Evolutionary conservation across 2,113 vertebrate genomes (phyloP), one percentile per base, ranked within the genome.

Genomic region (Egretta garzetta): DNA sequence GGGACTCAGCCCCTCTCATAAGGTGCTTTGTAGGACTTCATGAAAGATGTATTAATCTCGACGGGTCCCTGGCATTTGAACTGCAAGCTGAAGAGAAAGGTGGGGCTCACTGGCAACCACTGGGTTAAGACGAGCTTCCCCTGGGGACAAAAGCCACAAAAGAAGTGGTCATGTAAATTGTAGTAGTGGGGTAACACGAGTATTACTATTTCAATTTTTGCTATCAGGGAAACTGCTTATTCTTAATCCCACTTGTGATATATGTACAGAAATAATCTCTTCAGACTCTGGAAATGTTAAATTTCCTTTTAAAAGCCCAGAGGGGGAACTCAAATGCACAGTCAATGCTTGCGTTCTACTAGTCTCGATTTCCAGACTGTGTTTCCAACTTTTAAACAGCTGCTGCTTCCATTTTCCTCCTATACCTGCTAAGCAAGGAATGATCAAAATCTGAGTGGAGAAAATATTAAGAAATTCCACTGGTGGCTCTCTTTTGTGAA

Each of bases 271-370:
- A 92, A 90, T 95, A 80, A 87, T 67, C 37, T 96, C 66, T 96
- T 93, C 81, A 83, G 74, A 70, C 28, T 81, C 80, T 97, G 93
- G 86, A 97, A 97, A 96, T 92, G 89, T 96, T 96, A 89, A 24
- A 94, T 96, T 96, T 95, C 75, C 87, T 88, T 91, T 96, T 91
- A 83, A 96, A 95, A 93, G 75, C 81, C 95, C 91, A 43, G 20
- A 21, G 41, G 83, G 81, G 62, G 77, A 90, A 81, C 71, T 56
- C 67, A 73, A 74, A 52, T 0, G 0, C 56, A 92, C 86, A 97
- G 58, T 92, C 79, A 85, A 32, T 95, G 80, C 70, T 79, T 96
- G 86, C 94, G 13, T 58, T 86, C 66, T 47, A 15, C 75, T 62
- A 39, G 50, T 62, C 91, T 79, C 7, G 1, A 45, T 91, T 82